Percentiles rank a stretch among this genome's conserved stretches.
Evolutionary conservation across 1,140 invertebrate species (phyloP).

Genomic region (Drosophila chauvacae): DNA sequence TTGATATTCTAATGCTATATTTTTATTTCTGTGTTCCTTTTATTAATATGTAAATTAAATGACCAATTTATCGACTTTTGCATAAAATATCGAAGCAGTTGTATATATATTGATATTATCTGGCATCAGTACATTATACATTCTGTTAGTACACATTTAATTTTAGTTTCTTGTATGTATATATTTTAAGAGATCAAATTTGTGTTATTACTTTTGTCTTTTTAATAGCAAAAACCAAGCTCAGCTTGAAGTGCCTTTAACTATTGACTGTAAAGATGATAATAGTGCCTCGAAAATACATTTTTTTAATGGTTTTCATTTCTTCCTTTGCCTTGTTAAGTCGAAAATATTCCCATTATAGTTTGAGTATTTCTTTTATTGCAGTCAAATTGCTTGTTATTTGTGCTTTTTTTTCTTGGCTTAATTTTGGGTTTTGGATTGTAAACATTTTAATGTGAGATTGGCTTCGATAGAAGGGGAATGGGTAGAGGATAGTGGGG

Average conservation of each 20-base stretch:
- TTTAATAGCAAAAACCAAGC: neutral
- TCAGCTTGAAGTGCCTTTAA: neutral
- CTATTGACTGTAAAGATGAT: slow-evolving; percentile 1
- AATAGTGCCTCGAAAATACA: neutral
- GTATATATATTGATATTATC: no score
- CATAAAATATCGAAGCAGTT: no score
- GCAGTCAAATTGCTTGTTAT: slow-evolving; percentile 21
- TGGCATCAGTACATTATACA: no score
- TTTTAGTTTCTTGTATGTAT: neutral
- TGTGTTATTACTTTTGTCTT: slow-evolving; percentile 7
- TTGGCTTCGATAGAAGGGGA: slow-evolving; percentile 11
- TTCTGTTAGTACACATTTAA: neutral
- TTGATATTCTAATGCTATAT: neutral
- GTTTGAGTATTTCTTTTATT: slow-evolving; percentile 35
- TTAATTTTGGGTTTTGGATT: slow-evolving; percentile 32
- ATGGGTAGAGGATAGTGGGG: slow-evolving; percentile 6
- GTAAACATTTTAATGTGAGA: slow-evolving; percentile 37
- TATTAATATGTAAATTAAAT: no score
- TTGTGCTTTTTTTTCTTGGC: slow-evolving; percentile 3
- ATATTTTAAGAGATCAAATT: neutral
- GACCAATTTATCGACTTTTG: no score
- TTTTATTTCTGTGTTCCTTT: no score
- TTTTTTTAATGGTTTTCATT: neutral
- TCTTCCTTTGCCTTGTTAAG: slow-evolving; percentile 1
- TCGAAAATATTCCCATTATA: neutral